Percentiles rank a stretch among this genome's conserved stretches.
phyloP scores from a whole-genome alignment of 2,797 vertebrate species.

The Brachymystax lenok region DNA sequence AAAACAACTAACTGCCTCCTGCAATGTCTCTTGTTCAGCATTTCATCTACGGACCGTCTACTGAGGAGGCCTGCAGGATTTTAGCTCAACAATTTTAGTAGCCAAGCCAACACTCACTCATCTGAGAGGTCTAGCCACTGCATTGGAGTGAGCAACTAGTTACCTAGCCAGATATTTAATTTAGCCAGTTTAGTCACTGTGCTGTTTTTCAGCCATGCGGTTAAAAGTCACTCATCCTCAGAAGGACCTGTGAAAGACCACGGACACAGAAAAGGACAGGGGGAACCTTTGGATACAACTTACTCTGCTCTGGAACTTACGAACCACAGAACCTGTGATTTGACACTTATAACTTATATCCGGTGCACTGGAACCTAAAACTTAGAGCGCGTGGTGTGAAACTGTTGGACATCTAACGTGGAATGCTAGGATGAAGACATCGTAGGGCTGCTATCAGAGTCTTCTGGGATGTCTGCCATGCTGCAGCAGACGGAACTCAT shows the following conservation, averaged over 20 bases:
- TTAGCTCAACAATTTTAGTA: background rate
- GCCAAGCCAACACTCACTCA: background rate
- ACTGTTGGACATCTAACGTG: constrained; percentile 2
- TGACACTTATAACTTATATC: background rate
- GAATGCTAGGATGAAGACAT: constrained; percentile 60
- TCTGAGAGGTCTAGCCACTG: background rate
- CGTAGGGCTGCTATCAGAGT: constrained; percentile 46
- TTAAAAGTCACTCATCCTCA: background rate
- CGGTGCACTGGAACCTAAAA: constrained; percentile 3
- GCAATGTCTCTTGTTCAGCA: background rate
- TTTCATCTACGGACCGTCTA: background rate
- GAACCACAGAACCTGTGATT: background rate
- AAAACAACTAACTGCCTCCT: constrained; percentile 10
- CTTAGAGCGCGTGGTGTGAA: constrained; percentile 1
- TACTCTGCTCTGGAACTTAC: background rate
- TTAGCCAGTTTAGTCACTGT: background rate
- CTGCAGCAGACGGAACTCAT: constrained; percentile 91
- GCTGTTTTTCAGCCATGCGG: background rate
- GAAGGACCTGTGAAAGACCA: background rate
- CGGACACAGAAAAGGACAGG: background rate
- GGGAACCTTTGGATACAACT: background rate
- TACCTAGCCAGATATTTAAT: background rate
- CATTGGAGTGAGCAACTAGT: background rate
- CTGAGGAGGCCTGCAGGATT: background rate
- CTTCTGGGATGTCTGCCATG: constrained; percentile 82